Base-by-base conservation (phyloP, 2,888 invertebrate species). In the Laothoe populi region DNA sequence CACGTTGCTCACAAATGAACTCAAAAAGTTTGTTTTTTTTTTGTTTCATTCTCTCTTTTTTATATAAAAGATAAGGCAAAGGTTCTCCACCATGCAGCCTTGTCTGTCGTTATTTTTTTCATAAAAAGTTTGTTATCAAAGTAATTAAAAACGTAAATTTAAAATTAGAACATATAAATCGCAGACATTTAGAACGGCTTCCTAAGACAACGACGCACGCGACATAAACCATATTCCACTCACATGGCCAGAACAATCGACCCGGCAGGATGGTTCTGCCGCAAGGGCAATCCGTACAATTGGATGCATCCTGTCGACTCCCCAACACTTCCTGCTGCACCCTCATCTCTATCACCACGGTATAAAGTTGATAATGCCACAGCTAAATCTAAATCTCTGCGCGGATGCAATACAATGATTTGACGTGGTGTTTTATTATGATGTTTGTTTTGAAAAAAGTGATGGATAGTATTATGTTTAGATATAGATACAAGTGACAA, bases 261-360 rank as follows among this genome's bases (percentile, higher is more conserved):
- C 16, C 48, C 60, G 58, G 78, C 85, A 84, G 86, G 86, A 88
- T 86, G 84, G 82, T 84, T 84, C 78, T 66, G 72, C 87, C 67
- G 71, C 88, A 89, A 90, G 90, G 90, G 87, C 88, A 82, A 81
- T 79, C 75, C 78, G 75, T 74, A 74, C 90, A 90, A 91, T 89
- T 88, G 88, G 71, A 72, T 65, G 72, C 87, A 84, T 91, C 90
- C 90, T 90, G 90, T 77, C 71, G 66, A 68, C 88, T 84, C 83
- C 67, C 70, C 75, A 86, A 86, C 88, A 84, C 86, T 78, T 73
- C 70, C 66, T 64, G 62, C 62, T 62, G 63, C 44, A 63, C 62
- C 19, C 31, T 49, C 58, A 59, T 70, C 71, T 73, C 70, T 78
- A 79, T 64, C 2, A 0, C 8, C 4, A 23, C 58, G 7, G 23